phyloP scores from a whole-genome alignment of 2,797 vertebrate species.

The Myotis myotis region DNA sequence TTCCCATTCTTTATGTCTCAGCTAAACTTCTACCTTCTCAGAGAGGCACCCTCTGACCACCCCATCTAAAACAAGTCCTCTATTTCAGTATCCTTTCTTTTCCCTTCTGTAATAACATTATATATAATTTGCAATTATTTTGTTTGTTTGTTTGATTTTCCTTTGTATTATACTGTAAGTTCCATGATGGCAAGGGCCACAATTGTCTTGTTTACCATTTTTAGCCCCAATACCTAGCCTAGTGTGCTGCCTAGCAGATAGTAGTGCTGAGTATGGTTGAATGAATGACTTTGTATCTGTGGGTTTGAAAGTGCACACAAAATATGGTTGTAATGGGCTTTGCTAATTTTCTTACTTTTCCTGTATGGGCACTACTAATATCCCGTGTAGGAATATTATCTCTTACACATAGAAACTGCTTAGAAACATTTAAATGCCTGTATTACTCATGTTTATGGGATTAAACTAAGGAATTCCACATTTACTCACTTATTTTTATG shows the following conservation, averaged over 20 bases:
- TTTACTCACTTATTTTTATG: slow-evolving; percentile 38
- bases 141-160: background rate
- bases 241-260: background rate
- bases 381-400: background rate
- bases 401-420: background rate
- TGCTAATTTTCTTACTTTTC: background rate
- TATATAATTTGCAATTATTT: slow-evolving; percentile 1
- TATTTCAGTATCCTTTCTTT: background rate
- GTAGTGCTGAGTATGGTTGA: background rate
- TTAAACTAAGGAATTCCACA: slow-evolving; percentile 47
- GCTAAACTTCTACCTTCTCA: background rate
- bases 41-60: background rate
- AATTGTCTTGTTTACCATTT: background rate
- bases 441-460: slow-evolving; percentile 15
- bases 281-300: background rate
- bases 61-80: background rate
- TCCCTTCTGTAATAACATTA: background rate
- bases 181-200: background rate
- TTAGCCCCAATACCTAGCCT: background rate
- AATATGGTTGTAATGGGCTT: background rate
- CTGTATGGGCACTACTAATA: background rate
- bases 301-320: slow-evolving; percentile 3
- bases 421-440: background rate
- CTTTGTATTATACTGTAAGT: background rate
- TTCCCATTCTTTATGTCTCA: background rate